A percentile compares a stretch with the other conserved stretches of the same genome.
Evolutionary conservation across 2,888 invertebrate species (phyloP).

Genomic region (Hyalella azteca): DNA sequence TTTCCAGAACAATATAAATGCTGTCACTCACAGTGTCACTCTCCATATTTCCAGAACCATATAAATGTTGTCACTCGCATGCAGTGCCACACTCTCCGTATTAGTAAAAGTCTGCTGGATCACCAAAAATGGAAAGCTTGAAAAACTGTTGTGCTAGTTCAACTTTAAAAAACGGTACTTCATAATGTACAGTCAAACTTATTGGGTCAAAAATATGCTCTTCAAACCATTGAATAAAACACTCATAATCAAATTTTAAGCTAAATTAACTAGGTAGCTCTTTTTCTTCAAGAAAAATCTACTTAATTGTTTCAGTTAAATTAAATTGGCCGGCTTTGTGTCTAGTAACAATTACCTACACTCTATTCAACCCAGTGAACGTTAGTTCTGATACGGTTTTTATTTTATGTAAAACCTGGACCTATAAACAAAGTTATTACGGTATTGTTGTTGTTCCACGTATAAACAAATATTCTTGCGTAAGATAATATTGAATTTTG

Average conservation of each 20-base stretch:
- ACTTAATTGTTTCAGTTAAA: too few relatives aligned
- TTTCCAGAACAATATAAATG: background rate
- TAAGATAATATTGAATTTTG: background rate
- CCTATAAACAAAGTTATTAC: background rate
- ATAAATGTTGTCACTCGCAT: background rate
- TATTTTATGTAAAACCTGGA: background rate
- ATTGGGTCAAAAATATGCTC: too few relatives aligned
- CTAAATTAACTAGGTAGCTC: too few relatives aligned
- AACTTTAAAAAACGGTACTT: too few relatives aligned
- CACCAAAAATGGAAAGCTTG: too few relatives aligned
- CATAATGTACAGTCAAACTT: too few relatives aligned
- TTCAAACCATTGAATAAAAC: too few relatives aligned
- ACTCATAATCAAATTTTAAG: too few relatives aligned
- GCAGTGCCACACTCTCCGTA: background rate
- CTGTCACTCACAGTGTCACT: background rate
- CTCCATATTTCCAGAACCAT: background rate
- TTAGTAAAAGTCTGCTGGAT: background rate
- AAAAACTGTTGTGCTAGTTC: too few relatives aligned
- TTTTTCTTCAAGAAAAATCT: too few relatives aligned
- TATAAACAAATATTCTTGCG: background rate
- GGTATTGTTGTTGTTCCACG: background rate
- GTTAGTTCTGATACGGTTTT: background rate
- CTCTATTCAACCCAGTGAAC: background rate
- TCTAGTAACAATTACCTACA: background rate
- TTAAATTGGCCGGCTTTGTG: too few relatives aligned